A percentile compares a stretch with the other conserved stretches of the same genome.
Conservation (phyloP, 2,797 vertebrate species). For the Coluber constrictor region DNA sequence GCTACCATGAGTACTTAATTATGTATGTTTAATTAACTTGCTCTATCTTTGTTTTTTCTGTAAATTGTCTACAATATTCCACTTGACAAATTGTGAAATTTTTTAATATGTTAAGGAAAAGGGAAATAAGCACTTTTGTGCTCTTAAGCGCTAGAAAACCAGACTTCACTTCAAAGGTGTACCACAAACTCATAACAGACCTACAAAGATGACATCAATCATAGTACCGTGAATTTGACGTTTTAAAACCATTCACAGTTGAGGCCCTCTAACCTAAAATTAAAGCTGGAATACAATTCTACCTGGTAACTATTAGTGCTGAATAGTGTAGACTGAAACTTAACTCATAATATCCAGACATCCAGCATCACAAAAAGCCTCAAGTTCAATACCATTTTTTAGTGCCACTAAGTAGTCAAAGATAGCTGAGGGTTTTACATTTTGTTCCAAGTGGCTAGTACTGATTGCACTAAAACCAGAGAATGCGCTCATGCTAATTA, state of each 20-base stretch:
- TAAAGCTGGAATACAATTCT: conserved; percentile 17
- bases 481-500: not conserved
- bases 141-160: not conserved
- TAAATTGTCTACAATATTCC: not conserved
- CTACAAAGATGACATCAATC: conserved; percentile 31
- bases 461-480: not conserved
- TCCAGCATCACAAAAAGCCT: not conserved
- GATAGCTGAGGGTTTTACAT: not conserved
- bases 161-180: conserved; percentile 50
- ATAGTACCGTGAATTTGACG: not conserved
- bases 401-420: not conserved
- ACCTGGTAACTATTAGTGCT: conserved; percentile 30
- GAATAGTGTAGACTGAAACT: conserved; percentile 23
- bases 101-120: not conserved
- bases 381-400: not conserved
- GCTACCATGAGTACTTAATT: not conserved
- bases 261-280: conserved; percentile 34
- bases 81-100: not conserved
- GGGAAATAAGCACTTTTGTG: conserved; percentile 38
- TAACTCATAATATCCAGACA: conserved; percentile 1
- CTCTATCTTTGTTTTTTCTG: not conserved
- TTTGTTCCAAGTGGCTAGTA: not conserved
- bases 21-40: not conserved
- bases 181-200: conserved; percentile 49
- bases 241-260: conserved; percentile 28